Evolutionary conservation across 1,140 invertebrate species (phyloP), one percentile per base, ranked within the genome.

Genomic region (Leguminivora glycinivorella): DNA sequence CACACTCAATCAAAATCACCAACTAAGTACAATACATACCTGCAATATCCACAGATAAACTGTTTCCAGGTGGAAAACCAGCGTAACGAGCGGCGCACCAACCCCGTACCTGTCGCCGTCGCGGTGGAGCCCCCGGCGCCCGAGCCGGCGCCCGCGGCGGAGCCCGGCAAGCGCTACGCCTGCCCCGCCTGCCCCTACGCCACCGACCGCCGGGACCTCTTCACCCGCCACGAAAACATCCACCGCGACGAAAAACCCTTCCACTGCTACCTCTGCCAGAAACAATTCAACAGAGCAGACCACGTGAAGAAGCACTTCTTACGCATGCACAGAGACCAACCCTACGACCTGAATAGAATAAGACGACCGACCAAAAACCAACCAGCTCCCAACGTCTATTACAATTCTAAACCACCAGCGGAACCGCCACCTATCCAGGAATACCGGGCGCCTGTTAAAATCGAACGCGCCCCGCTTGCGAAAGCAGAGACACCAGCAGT

Each of bases 161-260:
- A 87, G 70, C 83, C 77, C 58, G 83, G 82, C 78, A 98, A 97
- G 90, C 93, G 96, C 10, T 98, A 98, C 86, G 95, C 94, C 25
- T 98, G 97, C 90, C 94, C 93, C 5, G 95, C 95, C 80, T 98
- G 97, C 85, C 96, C 96, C 1, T 98, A 98, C 85, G 96, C 96
- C 0, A 98, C 97, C 0, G 97, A 99, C 84, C 93, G 98, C 6
- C 93, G 98, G 69, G 98, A 99, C 91, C 94, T 99, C 60, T 99
- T 97, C 86, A 98, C 97, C 1, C 94, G 98, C 4, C 98, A 99
- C 90, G 97, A 99, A 92, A 98, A 98, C 82, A 99, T 99, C 72
- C 98, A 99, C 81, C 94, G 96, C 71, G 96, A 97, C 82, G 97
- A 98, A 79, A 98, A 98, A 83, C 97, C 97, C 1, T 98, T 98